Evolutionary conservation across 2,888 invertebrate species (phyloP), one percentile per base, ranked within the genome.

Genomic region (Nasonovia ribisnigri): DNA sequence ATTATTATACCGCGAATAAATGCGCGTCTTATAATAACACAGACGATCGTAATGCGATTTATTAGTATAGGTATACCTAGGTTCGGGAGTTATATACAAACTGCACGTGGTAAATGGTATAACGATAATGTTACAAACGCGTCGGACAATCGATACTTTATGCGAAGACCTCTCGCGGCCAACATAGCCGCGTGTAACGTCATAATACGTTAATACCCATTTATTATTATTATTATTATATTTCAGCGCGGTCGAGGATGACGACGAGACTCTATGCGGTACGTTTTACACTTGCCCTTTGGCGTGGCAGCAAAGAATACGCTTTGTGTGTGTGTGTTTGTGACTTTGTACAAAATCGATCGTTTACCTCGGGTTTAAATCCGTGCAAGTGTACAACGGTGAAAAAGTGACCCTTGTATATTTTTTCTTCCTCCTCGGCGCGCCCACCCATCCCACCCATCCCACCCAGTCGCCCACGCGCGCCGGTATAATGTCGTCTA

Each of bases 321-420:
- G 20, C 36, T 77, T 5, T 16, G 36, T 77, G 36, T 36, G 67
- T 77, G 67, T 11, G 60, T 29, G 57, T 26, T 29, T 46, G 51
- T 48, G 92, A 77, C 42, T 54, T 88, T 29, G 54, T 84, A 90
- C 86, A 90, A 93, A 93, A 93, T 93, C 93, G 93, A 93, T 93
- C 93, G 93, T 93, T 93, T 93, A 93, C 86, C 43, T 60, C 89
- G 84, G 84, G 84, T 89, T 42, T 90, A 90, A 93, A 90, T 60
- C 90, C 92, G 88, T 92, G 92, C 92, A 87, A 88, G 92, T 67
- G 88, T 91, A 84, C 13, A 57, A 84, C 93, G 54, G 54, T 24
- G 84, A 57, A 93, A 93, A 67, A 86, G 57, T 93, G 90, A 93
- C 93, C 93, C 93, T 46, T 29, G 13, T 51, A 51, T 77, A 51